phyloP scores from a whole-genome alignment of 2,113 vertebrate species.

The Cervus canadensis region DNA sequence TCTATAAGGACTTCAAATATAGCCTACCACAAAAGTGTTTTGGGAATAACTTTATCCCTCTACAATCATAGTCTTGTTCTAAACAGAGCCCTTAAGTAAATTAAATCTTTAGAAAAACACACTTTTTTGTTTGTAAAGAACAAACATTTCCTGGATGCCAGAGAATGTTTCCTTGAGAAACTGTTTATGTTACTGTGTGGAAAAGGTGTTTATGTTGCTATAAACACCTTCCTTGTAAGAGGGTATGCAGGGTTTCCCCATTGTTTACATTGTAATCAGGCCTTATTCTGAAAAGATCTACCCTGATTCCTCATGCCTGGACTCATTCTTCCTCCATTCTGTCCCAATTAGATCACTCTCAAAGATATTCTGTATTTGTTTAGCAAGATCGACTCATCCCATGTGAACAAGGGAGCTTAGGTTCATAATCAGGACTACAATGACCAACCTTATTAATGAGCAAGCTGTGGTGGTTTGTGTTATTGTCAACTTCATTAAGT shows the following conservation, averaged over 20 bases:
- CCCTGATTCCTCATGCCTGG: background rate
- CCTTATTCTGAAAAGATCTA: constrained; percentile 33
- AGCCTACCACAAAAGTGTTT: constrained; percentile 19
- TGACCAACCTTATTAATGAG: background rate
- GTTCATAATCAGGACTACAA: background rate
- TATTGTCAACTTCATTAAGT: background rate
- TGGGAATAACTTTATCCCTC: constrained; percentile 58
- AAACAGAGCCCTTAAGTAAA: constrained; percentile 65
- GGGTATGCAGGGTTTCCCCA: constrained; percentile 6
- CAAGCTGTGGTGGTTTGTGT: background rate
- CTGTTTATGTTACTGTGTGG: constrained; percentile 69
- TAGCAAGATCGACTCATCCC: background rate
- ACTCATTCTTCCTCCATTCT: background rate
- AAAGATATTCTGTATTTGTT: background rate
- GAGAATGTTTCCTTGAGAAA: constrained; percentile 72
- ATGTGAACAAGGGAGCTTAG: background rate
- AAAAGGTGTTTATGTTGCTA: constrained; percentile 73
- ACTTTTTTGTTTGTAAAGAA: constrained; percentile 71
- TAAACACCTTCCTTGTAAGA: constrained; percentile 67
- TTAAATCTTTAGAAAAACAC: constrained; percentile 69
- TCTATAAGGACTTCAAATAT: constrained; percentile 17
- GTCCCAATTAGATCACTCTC: constrained; percentile 2
- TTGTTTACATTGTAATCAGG: constrained; percentile 67
- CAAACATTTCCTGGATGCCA: constrained; percentile 70
- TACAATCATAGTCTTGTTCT: constrained; percentile 62